Base-by-base conservation (phyloP, 1,140 invertebrate genomes). In the Zaprionus vittiger region DNA sequence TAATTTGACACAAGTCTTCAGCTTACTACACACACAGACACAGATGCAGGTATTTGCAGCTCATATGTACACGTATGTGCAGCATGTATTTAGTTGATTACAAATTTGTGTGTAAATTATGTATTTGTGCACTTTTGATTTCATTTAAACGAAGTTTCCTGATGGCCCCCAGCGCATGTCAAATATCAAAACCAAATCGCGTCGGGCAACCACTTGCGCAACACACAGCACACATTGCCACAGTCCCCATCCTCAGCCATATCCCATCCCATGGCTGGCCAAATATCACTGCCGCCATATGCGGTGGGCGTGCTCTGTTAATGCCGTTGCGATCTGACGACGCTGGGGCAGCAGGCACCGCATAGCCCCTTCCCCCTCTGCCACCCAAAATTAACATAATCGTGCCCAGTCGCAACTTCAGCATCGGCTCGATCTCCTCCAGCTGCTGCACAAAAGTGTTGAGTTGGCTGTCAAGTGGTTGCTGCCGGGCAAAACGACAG, bases 141-240 rank as follows among this genome's bases (percentile, higher is more conserved):
- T 90, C 85, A 90, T 90, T 90, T 90, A 90, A 90, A 90, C 86
- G 81, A 90, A 85, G 85, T 89, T 89, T 90, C 86, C 86, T 91
- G 85, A 90, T 90, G 81, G 86, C 85, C 85, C 73, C 79, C 83
- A 85, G 85, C 84, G 84, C 85, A 87, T 90, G 84, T 90, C 84
- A 90, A 87, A 87, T 89, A 87, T 87, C 84, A 89, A 89, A 89
- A 79, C 79, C 75, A 70, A 84, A 90, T 81, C 81, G 77, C 79
- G 73, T 77, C 60, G 69, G 72, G 59, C 68, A 65, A 70, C 64
- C 70, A 80, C 83, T 87, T 87, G 83, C 83, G 83, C 83, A 87
- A 87, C 81, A 86, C 62, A 72, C 57, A 41, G 12, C 41, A 37
- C 41, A 44, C 41, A n/a, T 14, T 7, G 41, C 14, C 14, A 44